Evolutionary conservation across 2,113 vertebrate species (phyloP).

Genomic region (Solea senegalensis): DNA sequence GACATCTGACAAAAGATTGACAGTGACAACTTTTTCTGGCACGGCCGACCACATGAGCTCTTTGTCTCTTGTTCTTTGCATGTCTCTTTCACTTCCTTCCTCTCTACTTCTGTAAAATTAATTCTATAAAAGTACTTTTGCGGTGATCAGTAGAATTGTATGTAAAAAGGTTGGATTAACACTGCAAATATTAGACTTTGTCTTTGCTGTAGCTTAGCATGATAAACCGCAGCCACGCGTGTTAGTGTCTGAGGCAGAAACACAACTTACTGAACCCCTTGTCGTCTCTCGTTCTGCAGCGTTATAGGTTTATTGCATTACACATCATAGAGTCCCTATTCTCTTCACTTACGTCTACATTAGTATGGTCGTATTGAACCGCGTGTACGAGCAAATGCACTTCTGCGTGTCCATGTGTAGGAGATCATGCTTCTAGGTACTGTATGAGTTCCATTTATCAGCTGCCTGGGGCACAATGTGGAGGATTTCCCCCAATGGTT

Average conservation of each 20-base stretch:
- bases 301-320: constrained; percentile 39
- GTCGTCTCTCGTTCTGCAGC: background rate
- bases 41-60: background rate
- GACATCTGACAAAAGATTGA: constrained; percentile 20
- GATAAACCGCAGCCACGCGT: constrained; percentile 33
- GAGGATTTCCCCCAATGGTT: constrained; percentile 89
- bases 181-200: constrained; percentile 14
- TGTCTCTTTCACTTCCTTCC: constrained; percentile 10
- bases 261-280: background rate
- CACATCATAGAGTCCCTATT: constrained; percentile 43
- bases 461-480: constrained; percentile 84
- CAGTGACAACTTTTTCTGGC: constrained; percentile 33
- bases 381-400: constrained; percentile 55
- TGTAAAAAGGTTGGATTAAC: constrained; percentile 33
- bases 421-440: constrained; percentile 80
- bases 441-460: constrained; percentile 85
- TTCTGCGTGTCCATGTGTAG: constrained; percentile 50
- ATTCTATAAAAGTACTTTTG: background rate
- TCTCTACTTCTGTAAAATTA: constrained; percentile 30
- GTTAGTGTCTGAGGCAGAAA: constrained; percentile 28
- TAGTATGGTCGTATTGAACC: constrained; percentile 59
- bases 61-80: background rate
- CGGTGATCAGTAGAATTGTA: constrained; percentile 23
- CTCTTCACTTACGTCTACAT: constrained; percentile 48
- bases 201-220: constrained; percentile 24